Evolutionary conservation across 2,113 vertebrate species (phyloP).

Genomic region (Vimba vimba): DNA sequence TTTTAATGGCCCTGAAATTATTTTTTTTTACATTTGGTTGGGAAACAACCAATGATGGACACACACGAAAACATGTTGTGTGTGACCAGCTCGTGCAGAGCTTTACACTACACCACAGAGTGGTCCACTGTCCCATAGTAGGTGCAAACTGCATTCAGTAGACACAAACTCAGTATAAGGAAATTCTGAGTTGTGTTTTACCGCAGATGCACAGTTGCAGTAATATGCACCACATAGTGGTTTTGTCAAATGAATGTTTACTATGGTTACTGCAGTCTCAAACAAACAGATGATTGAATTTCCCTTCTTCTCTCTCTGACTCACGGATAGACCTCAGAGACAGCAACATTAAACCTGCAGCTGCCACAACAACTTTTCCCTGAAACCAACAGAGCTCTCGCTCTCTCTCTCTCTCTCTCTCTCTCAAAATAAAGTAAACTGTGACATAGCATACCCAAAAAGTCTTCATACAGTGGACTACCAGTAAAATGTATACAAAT

Average conservation of each 20-base stretch:
- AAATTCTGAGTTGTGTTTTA: slow-evolving; percentile 6
- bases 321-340: neutral
- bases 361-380: slow-evolving; percentile 2
- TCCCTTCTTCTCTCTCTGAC: neutral
- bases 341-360: neutral
- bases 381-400: too few species aligned
- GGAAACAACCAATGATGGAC: neutral
- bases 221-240: slow-evolving; percentile 11
- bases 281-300: slow-evolving; percentile 41
- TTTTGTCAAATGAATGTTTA: slow-evolving; percentile 23
- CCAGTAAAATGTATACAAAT: too few species aligned
- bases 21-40: neutral
- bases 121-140: neutral
- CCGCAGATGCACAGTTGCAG: neutral
- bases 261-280: slow-evolving; percentile 25
- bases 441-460: too few species aligned
- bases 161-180: neutral
- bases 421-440: too few species aligned
- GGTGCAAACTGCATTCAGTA: neutral
- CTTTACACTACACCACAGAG: neutral
- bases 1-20: neutral
- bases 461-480: too few species aligned
- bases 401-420: too few species aligned
- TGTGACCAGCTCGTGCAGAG: neutral
- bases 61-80: neutral